phyloP scores from a whole-genome alignment of 64 coral and sea anemone species.

The Actinia equina region DNA sequence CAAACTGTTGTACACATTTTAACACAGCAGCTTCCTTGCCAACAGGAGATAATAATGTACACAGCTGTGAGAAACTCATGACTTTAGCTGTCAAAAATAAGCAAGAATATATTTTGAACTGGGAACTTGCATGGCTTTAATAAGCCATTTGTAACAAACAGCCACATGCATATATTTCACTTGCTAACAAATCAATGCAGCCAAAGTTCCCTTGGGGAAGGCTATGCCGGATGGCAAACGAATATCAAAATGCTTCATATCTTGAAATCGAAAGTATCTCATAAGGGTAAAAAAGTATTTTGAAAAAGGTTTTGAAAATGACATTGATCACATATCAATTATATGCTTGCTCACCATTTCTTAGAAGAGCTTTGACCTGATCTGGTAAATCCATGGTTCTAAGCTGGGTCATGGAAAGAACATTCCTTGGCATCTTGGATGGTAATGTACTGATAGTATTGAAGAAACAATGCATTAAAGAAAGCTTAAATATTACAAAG shows the following conservation, averaged over 20 bases:
- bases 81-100: constrained; percentile 64
- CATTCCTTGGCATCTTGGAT: constrained; percentile 65
- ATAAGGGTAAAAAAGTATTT: too few species aligned
- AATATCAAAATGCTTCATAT: too few species aligned
- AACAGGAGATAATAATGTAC: constrained; percentile 61
- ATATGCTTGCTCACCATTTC: constrained; percentile 56
- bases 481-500: neutral
- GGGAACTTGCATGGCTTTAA: too few species aligned
- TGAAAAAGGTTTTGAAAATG: too few species aligned
- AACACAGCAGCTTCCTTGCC: constrained; percentile 74
- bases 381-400: constrained; percentile 88
- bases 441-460: constrained; percentile 38
- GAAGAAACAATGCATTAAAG: neutral
- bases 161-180: too few species aligned
- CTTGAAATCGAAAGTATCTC: too few species aligned
- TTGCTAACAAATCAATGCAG: too few species aligned
- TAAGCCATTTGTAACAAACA: too few species aligned
- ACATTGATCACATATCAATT: neutral
- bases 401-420: constrained; percentile 86
- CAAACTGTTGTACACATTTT: constrained; percentile 90
- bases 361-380: constrained; percentile 87
- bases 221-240: too few species aligned
- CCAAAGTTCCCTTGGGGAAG: too few species aligned
- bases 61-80: constrained; percentile 87
- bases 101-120: too few species aligned